Base-by-base conservation (phyloP, 2,797 vertebrate genomes). In the Muscicapa comitata region DNA sequence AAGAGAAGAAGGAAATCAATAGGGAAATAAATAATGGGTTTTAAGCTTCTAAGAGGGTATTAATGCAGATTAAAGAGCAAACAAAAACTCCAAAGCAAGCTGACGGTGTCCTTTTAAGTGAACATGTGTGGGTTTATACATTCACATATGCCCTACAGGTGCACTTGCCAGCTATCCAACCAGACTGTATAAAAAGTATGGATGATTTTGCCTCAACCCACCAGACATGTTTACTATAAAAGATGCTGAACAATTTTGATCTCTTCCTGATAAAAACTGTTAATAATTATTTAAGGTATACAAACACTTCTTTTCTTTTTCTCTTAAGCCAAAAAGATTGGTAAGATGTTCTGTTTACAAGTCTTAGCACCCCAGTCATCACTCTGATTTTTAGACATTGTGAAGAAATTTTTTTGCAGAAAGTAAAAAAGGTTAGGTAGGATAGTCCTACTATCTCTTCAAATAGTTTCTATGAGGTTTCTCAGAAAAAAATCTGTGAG, bases 31-130 rank as follows among this genome's bases (percentile, higher is more conserved):
- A 97, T 94, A 97, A 95, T 89, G 96, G 50, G 94, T 96, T 91
- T 97, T 97, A 96, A 97, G 92, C 95, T 97, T 97, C 97, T 96
- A 97, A 97, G 90, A 94, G 79, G 67, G 91, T 94, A 97, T 97
- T 96, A 97, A 97, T 95, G 80, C 91, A 96, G 73, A 94, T 95
- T 94, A 96, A 97, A 97, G 94, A 96, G 95, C 94, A 96, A 97
- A 97, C 91, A 96, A 97, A 97, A 95, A 70, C 82, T 93, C 93
- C 95, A 95, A 97, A 98, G 94, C 88, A 92, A 96, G 73, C 92
- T 96, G 96, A 97, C 79, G 65, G 96, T 97, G 95, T 96, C 90
- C 94, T 98, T 97, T 98, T 83, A 98, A 97, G 97, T 97, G 96
- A 97, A 94, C 95, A 96, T 97, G 78, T 97, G 95, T 97, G 96